These are phyloP conservation scores for Liparis tanakae DNA, from an alignment of 2,797 vertebrate species.

Conservation along the genomic window DNA sequence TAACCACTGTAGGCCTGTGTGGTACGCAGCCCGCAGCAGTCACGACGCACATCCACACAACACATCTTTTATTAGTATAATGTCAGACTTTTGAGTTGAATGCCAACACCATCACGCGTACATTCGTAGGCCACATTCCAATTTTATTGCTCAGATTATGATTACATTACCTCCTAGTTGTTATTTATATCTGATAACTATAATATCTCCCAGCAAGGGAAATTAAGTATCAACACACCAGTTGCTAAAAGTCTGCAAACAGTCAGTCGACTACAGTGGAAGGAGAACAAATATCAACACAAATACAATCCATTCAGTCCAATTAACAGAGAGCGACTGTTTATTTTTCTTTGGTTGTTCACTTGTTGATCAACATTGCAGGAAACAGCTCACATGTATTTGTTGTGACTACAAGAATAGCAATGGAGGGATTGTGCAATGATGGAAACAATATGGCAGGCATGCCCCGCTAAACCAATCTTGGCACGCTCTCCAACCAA, in stretches of 20 bases:
- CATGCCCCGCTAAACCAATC: not conserved
- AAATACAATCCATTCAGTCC: not conserved
- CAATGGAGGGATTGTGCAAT: not conserved
- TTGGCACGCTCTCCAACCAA: not conserved
- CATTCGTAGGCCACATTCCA: not conserved
- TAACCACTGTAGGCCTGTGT: constrained; percentile 16
- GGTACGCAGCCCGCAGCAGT: constrained; percentile 17
- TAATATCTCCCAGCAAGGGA: not conserved
- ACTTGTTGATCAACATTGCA: not conserved
- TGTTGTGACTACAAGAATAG: not conserved
- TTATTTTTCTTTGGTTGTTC: constrained; percentile 8
- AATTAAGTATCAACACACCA: not conserved
- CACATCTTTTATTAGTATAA: not conserved
- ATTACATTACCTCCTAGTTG: not conserved
- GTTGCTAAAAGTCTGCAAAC: not conserved
- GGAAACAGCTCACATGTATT: not conserved
- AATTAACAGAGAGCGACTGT: not conserved
- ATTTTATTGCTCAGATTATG: not conserved
- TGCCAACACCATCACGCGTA: not conserved
- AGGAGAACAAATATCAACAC: not conserved
- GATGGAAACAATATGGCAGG: not conserved
- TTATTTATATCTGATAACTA: not conserved
- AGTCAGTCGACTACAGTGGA: not conserved
- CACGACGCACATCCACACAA: not conserved
- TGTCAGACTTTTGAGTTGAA: not conserved